Evolutionary conservation across 2,113 vertebrate genomes (phyloP).

Genomic region (Gopherus flavomarginatus): DNA sequence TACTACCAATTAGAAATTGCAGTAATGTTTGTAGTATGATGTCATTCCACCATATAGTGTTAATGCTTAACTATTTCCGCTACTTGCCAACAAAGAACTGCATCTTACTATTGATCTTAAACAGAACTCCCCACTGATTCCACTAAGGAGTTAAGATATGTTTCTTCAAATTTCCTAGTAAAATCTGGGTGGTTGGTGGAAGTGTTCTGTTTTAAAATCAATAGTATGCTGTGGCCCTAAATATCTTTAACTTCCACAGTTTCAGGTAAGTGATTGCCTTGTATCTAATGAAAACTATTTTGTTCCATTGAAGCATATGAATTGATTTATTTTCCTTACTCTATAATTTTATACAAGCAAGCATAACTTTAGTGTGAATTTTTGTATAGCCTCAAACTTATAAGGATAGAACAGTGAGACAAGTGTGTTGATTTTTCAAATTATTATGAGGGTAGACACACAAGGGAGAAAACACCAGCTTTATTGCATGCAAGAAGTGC

Average conservation of each 20-base stretch:
- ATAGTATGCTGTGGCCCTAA: rapidly evolving
- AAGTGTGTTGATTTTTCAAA: neutral
- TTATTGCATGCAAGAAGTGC: neutral
- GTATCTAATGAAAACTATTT: neutral
- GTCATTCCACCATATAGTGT: neutral
- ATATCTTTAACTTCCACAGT: neutral
- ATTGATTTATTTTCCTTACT: neutral
- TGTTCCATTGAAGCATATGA: neutral
- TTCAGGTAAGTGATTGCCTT: rapidly evolving
- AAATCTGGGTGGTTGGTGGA: rapidly evolving
- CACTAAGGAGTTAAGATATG: neutral
- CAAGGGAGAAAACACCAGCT: neutral
- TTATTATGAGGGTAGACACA: neutral
- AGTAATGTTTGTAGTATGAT: neutral
- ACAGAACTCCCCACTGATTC: rapidly evolving
- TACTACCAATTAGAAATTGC: neutral
- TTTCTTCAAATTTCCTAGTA: neutral
- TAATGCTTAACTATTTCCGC: neutral
- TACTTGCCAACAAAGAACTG: neutral
- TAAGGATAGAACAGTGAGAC: neutral
- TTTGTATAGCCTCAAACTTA: neutral
- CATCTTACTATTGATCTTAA: rapidly evolving
- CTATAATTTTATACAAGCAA: rapidly evolving
- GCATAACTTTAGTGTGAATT: rapidly evolving
- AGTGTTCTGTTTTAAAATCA: neutral